Conservation (phyloP, 2,888 invertebrate species). For the Sarcophaga variegata region DNA sequence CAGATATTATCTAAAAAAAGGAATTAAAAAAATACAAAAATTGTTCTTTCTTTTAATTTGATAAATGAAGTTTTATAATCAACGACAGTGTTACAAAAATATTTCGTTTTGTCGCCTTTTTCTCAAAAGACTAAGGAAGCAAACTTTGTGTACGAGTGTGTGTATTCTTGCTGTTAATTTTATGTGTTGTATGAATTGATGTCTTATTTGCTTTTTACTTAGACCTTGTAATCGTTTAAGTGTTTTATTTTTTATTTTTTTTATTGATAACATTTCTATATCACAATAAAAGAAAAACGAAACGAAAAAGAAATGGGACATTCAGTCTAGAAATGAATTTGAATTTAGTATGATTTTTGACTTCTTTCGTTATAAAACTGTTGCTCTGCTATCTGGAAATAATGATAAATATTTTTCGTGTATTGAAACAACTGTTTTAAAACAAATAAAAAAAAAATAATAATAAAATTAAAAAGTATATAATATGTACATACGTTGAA, state of each 20-base stretch:
- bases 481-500: neutral
- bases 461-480: conserved; percentile 16
- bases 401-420: neutral
- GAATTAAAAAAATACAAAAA: conserved; percentile 23
- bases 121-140: conserved; percentile 67
- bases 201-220: conserved; percentile 55
- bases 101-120: conserved; percentile 42
- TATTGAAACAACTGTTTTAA: conserved; percentile 63
- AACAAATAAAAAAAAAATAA: conserved; percentile 3
- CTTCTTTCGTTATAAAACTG: conserved; percentile 57
- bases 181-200: conserved; percentile 34
- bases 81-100: conserved; percentile 39
- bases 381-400: conserved; percentile 52
- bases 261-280: conserved; percentile 64
- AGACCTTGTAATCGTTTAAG: conserved; percentile 65
- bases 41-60: conserved; percentile 33
- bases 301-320: conserved; percentile 58
- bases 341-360: conserved; percentile 61
- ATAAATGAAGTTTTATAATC: conserved; percentile 48
- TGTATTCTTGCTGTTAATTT: conserved; percentile 1
- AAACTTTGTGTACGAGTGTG: conserved; percentile 55
- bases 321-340: conserved; percentile 40
- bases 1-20: conserved; percentile 51
- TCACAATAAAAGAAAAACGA: conserved; percentile 38
- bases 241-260: conserved; percentile 34